These are phyloP conservation scores for Brevimyrus niger DNA, from an alignment of 2,113 vertebrate species.

Conservation along the genomic window DNA sequence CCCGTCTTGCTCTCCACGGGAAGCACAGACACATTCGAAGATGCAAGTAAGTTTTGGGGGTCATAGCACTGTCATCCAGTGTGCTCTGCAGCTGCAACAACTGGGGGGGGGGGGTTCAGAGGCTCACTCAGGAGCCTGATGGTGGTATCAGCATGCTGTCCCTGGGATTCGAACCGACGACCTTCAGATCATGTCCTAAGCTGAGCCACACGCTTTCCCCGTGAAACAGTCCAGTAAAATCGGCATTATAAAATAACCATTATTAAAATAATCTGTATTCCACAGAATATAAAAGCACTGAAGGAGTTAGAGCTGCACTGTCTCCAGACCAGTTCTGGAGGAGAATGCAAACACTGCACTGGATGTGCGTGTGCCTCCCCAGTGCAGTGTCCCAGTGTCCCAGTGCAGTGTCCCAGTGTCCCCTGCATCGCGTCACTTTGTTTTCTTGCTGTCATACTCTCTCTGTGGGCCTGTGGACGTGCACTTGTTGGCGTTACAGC, in stretches of 20 bases:
- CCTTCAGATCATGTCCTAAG: background rate
- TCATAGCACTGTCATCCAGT: background rate
- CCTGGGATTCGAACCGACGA: background rate
- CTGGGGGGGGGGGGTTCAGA: background rate
- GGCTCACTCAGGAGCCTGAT: background rate
- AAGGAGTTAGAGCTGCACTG: background rate
- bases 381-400: background rate
- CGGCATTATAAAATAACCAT: background rate
- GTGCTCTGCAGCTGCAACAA: background rate
- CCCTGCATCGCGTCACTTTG: background rate
- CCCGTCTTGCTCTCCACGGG: background rate
- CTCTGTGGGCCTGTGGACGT: background rate
- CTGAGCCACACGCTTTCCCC: background rate
- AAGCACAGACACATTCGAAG: background rate
- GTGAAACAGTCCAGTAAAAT: background rate
- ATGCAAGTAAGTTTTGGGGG: background rate
- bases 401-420: background rate
- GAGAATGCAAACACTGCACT: background rate
- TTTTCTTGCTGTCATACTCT: background rate
- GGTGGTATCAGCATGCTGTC: background rate
- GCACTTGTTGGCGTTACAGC: background rate
- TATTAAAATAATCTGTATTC: background rate
- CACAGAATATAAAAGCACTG: background rate
- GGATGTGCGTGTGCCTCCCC: background rate
- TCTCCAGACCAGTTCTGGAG: background rate